A percentile compares a stretch with the other conserved stretches of the same genome.
Conservation (phyloP, 2,797 vertebrate species). For the Taenioides sp. region DNA sequence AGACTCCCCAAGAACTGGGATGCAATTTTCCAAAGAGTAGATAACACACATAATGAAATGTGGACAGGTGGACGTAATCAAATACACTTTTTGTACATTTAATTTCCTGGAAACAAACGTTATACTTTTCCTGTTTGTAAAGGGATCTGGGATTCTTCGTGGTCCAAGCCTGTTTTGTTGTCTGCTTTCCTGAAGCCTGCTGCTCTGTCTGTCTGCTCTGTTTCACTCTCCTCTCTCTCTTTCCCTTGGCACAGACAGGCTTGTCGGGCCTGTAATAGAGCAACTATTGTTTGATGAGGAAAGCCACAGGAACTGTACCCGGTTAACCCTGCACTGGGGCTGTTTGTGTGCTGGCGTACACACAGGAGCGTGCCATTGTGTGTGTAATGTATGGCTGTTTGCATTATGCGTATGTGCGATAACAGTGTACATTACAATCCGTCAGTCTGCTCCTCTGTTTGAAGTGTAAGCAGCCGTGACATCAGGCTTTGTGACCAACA, state of each 20-base stretch:
- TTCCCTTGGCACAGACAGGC: slow-evolving; percentile 60
- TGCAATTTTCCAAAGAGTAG: not conserved
- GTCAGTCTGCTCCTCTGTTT: slow-evolving; percentile 45
- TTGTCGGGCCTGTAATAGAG: slow-evolving; percentile 79
- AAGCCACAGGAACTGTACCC: slow-evolving; percentile 77
- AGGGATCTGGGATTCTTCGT: slow-evolving; percentile 51
- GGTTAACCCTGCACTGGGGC: slow-evolving; percentile 65
- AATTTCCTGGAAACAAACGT: slow-evolving; percentile 48
- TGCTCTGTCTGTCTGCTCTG: slow-evolving; percentile 50
- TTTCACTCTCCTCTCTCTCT: slow-evolving; percentile 37
- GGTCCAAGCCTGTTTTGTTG: slow-evolving; percentile 56
- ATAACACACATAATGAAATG: not conserved
- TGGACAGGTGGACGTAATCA: slow-evolving; percentile 40
- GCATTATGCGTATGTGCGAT: slow-evolving; percentile 44
- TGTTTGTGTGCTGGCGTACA: slow-evolving; percentile 46
- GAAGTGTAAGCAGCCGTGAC: slow-evolving; percentile 62
- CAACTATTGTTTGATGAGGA: slow-evolving; percentile 78
- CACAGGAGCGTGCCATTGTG: slow-evolving; percentile 49
- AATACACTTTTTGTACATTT: slow-evolving; percentile 53
- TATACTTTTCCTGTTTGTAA: slow-evolving; percentile 60
- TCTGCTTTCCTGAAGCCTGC: slow-evolving; percentile 62
- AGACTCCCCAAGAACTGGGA: not conserved
- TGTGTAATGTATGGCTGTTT: slow-evolving; percentile 53
- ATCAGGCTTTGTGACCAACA: slow-evolving; percentile 56
- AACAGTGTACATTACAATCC: slow-evolving; percentile 53